Evolutionary conservation across 2,797 vertebrate species (phyloP).

Genomic region (Triplophysa bombifrons): DNA sequence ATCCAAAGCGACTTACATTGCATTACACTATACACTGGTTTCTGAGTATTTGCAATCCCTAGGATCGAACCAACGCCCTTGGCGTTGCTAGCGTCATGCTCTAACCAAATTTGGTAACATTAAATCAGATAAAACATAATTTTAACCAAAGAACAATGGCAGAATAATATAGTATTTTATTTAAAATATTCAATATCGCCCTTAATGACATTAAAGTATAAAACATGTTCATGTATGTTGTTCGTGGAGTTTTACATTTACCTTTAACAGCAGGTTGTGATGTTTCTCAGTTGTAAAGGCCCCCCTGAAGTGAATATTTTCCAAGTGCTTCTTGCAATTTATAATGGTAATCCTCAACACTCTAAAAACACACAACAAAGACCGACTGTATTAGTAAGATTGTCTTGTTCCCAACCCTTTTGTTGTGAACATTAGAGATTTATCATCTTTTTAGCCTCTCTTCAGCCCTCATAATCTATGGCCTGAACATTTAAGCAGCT

Average conservation of each 20-base stretch:
- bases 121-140: no score
- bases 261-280: constrained; percentile 67
- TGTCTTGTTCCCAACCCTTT: constrained; percentile 54
- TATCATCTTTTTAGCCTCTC: not conserved
- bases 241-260: constrained; percentile 21
- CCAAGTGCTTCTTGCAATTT: constrained; percentile 74
- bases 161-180: no score
- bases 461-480: not conserved
- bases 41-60: no score
- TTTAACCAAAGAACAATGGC: no score
- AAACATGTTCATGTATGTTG: not conserved
- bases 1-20: no score
- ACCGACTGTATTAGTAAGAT: not conserved
- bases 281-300: constrained; percentile 70
- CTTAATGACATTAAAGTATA: not conserved
- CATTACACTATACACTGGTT: no score
- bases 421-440: no score
- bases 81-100: no score
- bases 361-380: constrained; percentile 60
- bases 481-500: not conserved
- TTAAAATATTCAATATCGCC: not conserved
- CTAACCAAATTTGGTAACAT: no score
- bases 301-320: constrained; percentile 72
- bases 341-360: constrained; percentile 76
- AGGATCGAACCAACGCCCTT: no score